Evolutionary conservation across 64 coral and sea anemone genomes (phyloP).

Genomic region (Stichodactyla helianthus): DNA sequence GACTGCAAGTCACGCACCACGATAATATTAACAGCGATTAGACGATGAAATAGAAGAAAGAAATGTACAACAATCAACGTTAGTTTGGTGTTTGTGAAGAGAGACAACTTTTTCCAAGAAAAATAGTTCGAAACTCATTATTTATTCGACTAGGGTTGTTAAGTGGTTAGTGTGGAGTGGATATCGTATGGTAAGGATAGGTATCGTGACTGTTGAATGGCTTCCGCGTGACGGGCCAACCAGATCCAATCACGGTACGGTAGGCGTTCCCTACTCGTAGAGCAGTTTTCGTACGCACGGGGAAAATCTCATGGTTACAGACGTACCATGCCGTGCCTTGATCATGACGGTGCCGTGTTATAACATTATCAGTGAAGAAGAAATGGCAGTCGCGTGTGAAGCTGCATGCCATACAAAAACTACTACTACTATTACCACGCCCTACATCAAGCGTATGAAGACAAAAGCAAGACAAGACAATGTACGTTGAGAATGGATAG

Average conservation of each 20-base stretch:
- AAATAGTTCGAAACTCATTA: neutral
- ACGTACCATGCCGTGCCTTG: no score
- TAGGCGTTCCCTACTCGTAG: no score
- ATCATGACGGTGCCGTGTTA: no score
- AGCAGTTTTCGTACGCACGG: no score
- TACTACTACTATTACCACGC: neutral
- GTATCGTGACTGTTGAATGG: neutral
- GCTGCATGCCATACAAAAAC: neutral
- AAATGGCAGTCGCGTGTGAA: no score
- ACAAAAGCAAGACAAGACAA: neutral
- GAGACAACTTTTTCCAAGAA: neutral
- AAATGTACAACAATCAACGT: neutral
- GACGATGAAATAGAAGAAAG: neutral
- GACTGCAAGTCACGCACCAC: neutral
- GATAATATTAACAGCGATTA: conserved; percentile 4
- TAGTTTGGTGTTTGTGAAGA: neutral
- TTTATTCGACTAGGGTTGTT: neutral
- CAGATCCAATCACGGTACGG: neutral
- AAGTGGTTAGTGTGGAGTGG: neutral
- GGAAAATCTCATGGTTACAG: no score
- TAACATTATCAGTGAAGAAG: no score
- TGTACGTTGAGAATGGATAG: neutral
- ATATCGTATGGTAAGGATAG: neutral
- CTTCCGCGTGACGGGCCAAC: neutral
- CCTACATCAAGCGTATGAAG: neutral